These are phyloP conservation scores for Melanotaenia duboulayi DNA, from an alignment of 2,113 vertebrate genomes.

Conservation along the genomic window DNA sequence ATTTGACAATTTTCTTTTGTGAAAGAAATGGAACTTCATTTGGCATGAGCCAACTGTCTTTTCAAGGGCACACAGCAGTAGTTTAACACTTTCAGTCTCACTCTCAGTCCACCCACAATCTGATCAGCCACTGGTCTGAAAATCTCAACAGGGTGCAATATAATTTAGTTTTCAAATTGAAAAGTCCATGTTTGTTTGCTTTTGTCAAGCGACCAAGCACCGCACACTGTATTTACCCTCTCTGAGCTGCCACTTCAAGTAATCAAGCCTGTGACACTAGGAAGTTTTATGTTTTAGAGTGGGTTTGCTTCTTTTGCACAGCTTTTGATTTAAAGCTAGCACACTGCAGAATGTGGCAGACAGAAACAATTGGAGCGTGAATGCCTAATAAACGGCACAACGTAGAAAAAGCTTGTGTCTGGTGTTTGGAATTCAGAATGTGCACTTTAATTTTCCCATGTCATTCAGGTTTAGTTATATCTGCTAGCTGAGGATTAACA, in stretches of 20 bases:
- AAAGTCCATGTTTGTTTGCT: too few species aligned
- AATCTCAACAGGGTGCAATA: slow-evolving; percentile 13
- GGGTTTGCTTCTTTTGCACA: background rate
- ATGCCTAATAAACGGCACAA: slow-evolving; percentile 39
- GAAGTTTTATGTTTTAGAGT: background rate
- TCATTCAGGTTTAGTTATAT: slow-evolving; percentile 65
- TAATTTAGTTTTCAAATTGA: background rate
- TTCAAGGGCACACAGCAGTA: slow-evolving; percentile 35
- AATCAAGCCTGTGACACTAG: background rate
- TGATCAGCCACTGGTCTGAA: slow-evolving; percentile 6
- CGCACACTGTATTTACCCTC: background rate
- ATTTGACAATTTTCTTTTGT: too few species aligned
- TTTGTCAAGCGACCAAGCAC: slow-evolving; percentile 6
- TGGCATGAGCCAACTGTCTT: slow-evolving; percentile 22
- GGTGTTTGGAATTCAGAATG: slow-evolving; percentile 59
- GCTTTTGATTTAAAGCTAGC: slow-evolving; percentile 21
- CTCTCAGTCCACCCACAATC: slow-evolving; percentile 1
- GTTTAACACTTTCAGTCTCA: slow-evolving; percentile 7
- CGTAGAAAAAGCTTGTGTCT: slow-evolving; percentile 39
- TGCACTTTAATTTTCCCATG: slow-evolving; percentile 61
- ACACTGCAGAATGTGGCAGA: slow-evolving; percentile 21
- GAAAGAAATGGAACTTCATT: background rate
- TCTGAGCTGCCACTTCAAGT: slow-evolving; percentile 3
- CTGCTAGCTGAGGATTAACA: slow-evolving; percentile 71
- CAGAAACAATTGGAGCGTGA: slow-evolving; percentile 28